Base-by-base conservation (phyloP, 1,140 invertebrate species). In the Dysdera silvatica region DNA sequence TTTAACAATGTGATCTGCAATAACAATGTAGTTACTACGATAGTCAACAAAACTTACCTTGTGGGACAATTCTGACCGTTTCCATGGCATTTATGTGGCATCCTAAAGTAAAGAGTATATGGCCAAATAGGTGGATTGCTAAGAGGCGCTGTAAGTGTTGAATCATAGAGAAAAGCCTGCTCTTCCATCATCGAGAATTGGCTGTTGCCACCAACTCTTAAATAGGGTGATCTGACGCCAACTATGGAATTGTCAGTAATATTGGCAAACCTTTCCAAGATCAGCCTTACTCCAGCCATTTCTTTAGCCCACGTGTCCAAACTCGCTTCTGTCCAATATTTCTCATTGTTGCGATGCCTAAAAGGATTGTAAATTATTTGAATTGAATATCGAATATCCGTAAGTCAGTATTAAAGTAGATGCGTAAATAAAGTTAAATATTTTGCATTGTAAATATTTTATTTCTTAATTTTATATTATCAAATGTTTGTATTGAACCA, bases 161-260 rank as follows among this genome's bases (percentile, higher is more conserved):
- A 94, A 74, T 96, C 93, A 75, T 95, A 97, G 8, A 95, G 77
- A 82, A 96, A 96, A 18, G 89, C 89, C 74, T 95, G 91, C 75
- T 94, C 90, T 78, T 95, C 91, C 91, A 95, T 95, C 91, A 96
- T 96, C 56, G 87, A 91, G 78, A 96, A 96, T 78, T 96, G 92
- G 73, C 94, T 92, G 80, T 96, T 94, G 24, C 94, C 94, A 61
- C 94, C 94, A 0, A 95, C 90, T 26, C 91, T 80, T 31, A 97
- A 78, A 74, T 95, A 95, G 0, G 93, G 94, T 0, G 93, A 89
- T 35, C 94, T 82, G 1, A 97, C 87, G 31, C 95, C 95, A 1
- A 95, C 90, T 23, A 97, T 90, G 65, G 89, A 91, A 77, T 93
- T 92, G 72, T 95, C 91, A 1, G 91, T 92, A 56, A 96, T 82